Evolutionary conservation across 1,140 invertebrate species (phyloP).

Genomic region (Aphelinus certus): DNA sequence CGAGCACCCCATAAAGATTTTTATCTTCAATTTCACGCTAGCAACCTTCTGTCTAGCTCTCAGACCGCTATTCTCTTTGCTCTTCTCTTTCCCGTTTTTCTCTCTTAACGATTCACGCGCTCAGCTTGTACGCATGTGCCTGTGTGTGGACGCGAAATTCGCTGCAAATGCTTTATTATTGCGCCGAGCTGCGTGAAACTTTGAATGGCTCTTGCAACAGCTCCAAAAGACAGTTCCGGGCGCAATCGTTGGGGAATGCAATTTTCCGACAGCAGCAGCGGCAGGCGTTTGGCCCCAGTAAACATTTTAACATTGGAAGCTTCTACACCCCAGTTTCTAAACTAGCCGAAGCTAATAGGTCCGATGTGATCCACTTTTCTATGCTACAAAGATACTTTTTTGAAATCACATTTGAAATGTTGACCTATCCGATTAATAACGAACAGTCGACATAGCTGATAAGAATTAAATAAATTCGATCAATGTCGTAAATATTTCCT

Average conservation of each 20-base stretch:
- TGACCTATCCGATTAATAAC: no score
- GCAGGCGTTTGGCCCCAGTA: neutral
- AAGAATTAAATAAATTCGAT: no score
- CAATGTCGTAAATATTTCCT: no score
- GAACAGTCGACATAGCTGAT: no score
- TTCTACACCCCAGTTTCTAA: neutral
- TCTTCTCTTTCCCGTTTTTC: neutral
- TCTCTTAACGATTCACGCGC: neutral
- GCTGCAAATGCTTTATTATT: slow-evolving; percentile 18
- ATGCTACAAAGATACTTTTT: no score
- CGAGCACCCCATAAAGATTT: slow-evolving; percentile 14
- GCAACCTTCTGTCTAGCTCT: neutral
- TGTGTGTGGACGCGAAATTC: slow-evolving; percentile 4
- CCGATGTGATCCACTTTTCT: no score
- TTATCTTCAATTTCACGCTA: slow-evolving; percentile 20
- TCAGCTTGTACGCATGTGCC: no score
- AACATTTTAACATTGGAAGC: slow-evolving; percentile 13
- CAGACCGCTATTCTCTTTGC: neutral
- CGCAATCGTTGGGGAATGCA: slow-evolving; percentile 5
- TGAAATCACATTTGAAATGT: no score
- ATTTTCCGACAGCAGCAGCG: neutral
- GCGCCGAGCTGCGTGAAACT: slow-evolving; percentile 8
- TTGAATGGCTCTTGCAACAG: slow-evolving; percentile 26
- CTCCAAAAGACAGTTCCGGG: neutral
- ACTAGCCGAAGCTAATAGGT: no score